A percentile compares a stretch with the other conserved stretches of the same genome.
Conservation (phyloP, 2,888 invertebrate species). For the Scaptomyza flava region DNA sequence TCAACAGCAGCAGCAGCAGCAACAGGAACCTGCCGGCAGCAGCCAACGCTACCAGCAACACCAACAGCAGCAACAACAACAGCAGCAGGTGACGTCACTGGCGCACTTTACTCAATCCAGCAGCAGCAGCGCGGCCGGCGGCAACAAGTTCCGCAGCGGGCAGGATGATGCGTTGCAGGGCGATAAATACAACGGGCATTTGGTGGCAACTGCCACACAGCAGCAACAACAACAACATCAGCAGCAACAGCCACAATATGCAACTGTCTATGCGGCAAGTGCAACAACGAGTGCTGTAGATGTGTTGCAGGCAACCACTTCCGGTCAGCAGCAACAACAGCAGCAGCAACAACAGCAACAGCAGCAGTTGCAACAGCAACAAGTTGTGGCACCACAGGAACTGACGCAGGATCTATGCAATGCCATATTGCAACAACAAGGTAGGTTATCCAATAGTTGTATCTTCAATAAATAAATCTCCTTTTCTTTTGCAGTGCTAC, state of each 20-base stretch:
- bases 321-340: constrained; percentile 64
- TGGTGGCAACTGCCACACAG: constrained; percentile 69
- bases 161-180: constrained; percentile 82
- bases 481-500: constrained; percentile 72
- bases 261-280: constrained; percentile 73
- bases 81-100: constrained; percentile 67
- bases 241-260: constrained; percentile 77
- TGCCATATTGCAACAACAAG: constrained; percentile 84
- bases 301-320: constrained; percentile 62
- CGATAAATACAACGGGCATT: constrained; percentile 86
- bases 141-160: constrained; percentile 86
- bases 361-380: constrained; percentile 77
- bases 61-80: constrained; percentile 67
- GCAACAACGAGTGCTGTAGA: constrained; percentile 61
- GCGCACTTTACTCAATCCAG: constrained; percentile 86
- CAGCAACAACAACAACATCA: constrained; percentile 57
- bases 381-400: constrained; percentile 82
- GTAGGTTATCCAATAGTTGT: constrained; percentile 34
- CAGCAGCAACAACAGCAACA: constrained; percentile 54
- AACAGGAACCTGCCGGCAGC: constrained; percentile 62
- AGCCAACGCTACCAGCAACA: constrained; percentile 82
- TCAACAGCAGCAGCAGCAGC: constrained; percentile 73
- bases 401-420: constrained; percentile 84
- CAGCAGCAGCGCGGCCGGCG: constrained; percentile 37
- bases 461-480: neutral